phyloP scores from a whole-genome alignment of 2,113 vertebrate species.

The Raphicerus campestris region DNA sequence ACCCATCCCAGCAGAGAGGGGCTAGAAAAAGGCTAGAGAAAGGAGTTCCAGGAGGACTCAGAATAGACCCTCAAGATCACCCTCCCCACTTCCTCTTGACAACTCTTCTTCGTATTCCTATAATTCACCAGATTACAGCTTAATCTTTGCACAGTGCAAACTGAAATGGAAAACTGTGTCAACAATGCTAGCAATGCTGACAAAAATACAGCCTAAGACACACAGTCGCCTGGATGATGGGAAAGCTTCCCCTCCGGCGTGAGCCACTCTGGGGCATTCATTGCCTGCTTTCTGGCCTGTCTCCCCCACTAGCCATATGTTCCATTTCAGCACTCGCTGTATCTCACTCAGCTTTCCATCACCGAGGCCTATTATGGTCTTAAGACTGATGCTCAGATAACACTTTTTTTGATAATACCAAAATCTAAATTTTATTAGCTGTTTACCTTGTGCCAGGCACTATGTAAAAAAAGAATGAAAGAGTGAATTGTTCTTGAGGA shows the following conservation, averaged over 20 bases:
- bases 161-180: background rate
- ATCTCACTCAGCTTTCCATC: accelerated
- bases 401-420: background rate
- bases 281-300: background rate
- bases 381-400: background rate
- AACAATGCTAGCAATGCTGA: background rate
- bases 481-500: background rate
- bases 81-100: background rate
- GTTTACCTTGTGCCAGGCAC: background rate
- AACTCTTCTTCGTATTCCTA: background rate
- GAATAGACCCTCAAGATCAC: background rate
- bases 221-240: background rate
- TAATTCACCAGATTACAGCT: background rate
- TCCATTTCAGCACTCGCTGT: background rate
- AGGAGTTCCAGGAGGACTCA: background rate
- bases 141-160: background rate
- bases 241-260: accelerated
- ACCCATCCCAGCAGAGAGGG: background rate
- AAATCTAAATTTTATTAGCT: background rate
- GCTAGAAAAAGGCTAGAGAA: background rate
- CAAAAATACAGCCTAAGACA: background rate
- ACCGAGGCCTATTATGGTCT: background rate
- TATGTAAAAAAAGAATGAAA: background rate
- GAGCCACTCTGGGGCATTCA: background rate
- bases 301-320: accelerated